Conservation (phyloP, 2,797 vertebrate species). For the Macroramphosus scolopax region DNA sequence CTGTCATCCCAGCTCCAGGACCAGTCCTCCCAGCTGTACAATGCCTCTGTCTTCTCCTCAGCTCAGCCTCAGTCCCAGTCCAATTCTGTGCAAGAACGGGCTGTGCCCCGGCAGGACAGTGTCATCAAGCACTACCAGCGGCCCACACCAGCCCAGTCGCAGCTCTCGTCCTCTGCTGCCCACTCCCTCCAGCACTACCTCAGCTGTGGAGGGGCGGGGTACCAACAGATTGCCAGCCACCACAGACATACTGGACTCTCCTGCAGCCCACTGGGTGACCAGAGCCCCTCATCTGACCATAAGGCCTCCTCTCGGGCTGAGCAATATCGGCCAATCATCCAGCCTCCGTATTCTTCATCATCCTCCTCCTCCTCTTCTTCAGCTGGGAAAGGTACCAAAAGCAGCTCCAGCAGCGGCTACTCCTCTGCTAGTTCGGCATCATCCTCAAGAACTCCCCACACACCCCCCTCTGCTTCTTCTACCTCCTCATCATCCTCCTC, state of each 20-base stretch:
- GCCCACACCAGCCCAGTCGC: constrained; percentile 84
- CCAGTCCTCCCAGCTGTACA: constrained; percentile 89
- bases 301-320: constrained; percentile 72
- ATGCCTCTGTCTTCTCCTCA: constrained; percentile 88
- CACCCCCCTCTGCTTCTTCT: constrained; percentile 81
- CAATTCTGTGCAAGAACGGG: constrained; percentile 85
- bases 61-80: constrained; percentile 76
- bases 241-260: constrained; percentile 86
- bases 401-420: constrained; percentile 84
- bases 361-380: constrained; percentile 77
- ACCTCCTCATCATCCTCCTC: constrained; percentile 82
- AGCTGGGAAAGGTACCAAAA: constrained; percentile 79
- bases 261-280: constrained; percentile 90
- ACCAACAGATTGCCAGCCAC: constrained; percentile 85
- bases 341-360: constrained; percentile 82
- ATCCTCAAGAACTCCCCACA: constrained; percentile 84
- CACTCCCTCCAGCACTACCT: constrained; percentile 94
- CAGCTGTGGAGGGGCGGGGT: constrained; percentile 88
- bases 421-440: constrained; percentile 82
- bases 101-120: constrained; percentile 92
- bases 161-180: constrained; percentile 84
- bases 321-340: constrained; percentile 91
- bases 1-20: constrained; percentile 87
- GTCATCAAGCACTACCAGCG: constrained; percentile 96
- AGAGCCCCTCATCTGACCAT: constrained; percentile 84